phyloP scores from a whole-genome alignment of 2,888 invertebrate genomes.

The Alloplasta piceator region DNA sequence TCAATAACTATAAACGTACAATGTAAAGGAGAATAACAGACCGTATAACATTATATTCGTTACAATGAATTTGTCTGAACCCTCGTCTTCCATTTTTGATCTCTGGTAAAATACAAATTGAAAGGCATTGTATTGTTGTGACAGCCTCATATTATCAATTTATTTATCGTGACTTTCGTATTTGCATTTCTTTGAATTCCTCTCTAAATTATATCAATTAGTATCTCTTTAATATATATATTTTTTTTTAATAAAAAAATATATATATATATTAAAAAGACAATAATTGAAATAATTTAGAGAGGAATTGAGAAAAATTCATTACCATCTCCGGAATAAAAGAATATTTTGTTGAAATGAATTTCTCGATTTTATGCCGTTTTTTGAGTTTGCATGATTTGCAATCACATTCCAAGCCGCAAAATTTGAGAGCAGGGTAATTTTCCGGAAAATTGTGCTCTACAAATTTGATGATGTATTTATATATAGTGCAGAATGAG shows the following conservation, averaged over 20 bases:
- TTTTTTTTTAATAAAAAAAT: too few relatives aligned
- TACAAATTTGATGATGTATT: conserved; percentile 27
- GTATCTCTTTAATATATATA: too few relatives aligned
- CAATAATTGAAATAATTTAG: too few relatives aligned
- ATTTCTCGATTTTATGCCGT: background rate
- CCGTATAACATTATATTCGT: too few relatives aligned
- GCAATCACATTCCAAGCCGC: background rate
- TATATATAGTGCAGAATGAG: conserved; percentile 6
- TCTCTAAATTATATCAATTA: background rate
- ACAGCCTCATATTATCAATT: conserved; percentile 12
- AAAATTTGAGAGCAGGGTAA: conserved; percentile 42
- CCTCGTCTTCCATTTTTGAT: conserved; percentile 12
- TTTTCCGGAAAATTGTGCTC: conserved; percentile 56
- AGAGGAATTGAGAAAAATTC: too few relatives aligned
- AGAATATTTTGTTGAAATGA: background rate
- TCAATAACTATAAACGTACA: conserved; percentile 54
- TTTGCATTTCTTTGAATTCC: background rate
- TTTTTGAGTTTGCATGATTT: background rate
- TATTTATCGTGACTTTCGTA: conserved; percentile 2
- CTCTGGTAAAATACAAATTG: conserved; percentile 25
- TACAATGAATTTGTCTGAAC: conserved; percentile 14
- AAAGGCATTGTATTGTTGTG: conserved; percentile 17
- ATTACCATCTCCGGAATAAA: too few relatives aligned
- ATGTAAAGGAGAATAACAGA: conserved; percentile 5
- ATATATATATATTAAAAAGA: too few relatives aligned